Conservation (phyloP, 2,113 vertebrate genomes). For the Halcyon malimbica region DNA sequence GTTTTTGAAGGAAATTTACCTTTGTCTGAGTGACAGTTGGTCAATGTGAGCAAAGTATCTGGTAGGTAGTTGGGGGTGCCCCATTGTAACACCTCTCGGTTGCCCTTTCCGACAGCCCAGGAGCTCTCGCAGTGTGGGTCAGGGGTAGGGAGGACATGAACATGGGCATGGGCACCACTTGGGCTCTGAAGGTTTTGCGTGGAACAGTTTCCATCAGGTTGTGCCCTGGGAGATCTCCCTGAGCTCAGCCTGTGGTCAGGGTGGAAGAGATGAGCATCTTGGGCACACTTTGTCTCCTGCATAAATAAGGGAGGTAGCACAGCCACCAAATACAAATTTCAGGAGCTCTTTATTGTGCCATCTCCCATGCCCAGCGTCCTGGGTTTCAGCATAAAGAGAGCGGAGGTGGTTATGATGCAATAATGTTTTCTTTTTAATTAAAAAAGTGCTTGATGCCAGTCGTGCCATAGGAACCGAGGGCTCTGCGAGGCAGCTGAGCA, state of each 20-base stretch:
- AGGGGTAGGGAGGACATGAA: background rate
- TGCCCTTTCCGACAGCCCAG: background rate
- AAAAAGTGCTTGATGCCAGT: background rate
- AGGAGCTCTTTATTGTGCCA: background rate
- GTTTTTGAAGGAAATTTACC: background rate
- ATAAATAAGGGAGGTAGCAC: rapidly evolving
- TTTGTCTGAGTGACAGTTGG: background rate
- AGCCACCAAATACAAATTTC: rapidly evolving
- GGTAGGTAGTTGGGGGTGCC: background rate
- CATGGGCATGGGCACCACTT: background rate
- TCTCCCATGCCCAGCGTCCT: background rate
- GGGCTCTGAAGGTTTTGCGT: background rate
- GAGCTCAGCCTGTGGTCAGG: background rate
- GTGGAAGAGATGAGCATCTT: background rate
- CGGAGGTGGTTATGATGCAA: background rate
- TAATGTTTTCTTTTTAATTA: background rate
- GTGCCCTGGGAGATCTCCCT: background rate
- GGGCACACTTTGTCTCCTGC: background rate
- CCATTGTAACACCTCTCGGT: background rate
- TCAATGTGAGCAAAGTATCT: background rate
- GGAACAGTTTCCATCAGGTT: background rate
- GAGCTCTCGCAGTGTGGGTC: background rate
- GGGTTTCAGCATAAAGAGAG: background rate
- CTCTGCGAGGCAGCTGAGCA: background rate
- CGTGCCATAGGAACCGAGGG: background rate